phyloP scores from a whole-genome alignment of 1,140 invertebrate genomes.

The Hetaerina americana region DNA sequence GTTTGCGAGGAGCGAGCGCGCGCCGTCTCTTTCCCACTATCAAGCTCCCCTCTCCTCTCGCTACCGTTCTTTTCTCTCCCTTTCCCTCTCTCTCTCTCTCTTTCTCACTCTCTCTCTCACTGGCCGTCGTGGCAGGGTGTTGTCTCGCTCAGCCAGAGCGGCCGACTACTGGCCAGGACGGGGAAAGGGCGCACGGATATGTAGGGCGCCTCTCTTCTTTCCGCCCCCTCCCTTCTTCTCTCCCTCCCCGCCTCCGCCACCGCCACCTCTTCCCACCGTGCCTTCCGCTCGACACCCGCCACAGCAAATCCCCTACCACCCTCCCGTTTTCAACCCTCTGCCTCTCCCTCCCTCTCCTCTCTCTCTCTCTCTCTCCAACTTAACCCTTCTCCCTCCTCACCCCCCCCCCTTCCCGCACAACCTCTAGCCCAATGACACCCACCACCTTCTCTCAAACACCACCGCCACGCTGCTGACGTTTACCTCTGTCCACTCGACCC shows the following conservation, averaged over 20 bases:
- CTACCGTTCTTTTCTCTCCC: not conserved
- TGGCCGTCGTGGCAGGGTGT: not conserved
- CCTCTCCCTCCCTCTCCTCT: too few relatives aligned
- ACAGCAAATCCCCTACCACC: too few relatives aligned
- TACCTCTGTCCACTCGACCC: not conserved
- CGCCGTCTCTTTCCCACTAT: not conserved
- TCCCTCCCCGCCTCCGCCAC: not conserved
- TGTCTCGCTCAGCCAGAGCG: not conserved
- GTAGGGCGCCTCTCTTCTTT: not conserved
- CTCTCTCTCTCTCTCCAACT: too few relatives aligned
- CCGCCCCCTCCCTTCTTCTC: not conserved
- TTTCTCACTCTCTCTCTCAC: not conserved
- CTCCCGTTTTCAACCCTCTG: too few relatives aligned
- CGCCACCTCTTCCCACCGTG: not conserved
- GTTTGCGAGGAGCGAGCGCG: not conserved
- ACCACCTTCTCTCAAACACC: too few relatives aligned
- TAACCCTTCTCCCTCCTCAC: too few relatives aligned
- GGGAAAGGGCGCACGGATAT: not conserved
- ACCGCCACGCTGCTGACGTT: too few relatives aligned
- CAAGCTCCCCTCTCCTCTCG: not conserved
- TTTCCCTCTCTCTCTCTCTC: not conserved
- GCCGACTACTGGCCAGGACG: not conserved
- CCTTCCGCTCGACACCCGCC: not conserved
- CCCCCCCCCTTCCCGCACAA: too few relatives aligned
- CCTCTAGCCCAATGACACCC: too few relatives aligned